Evolutionary conservation across 2,113 vertebrate species (phyloP).

Genomic region (Brachionichthys hirsutus): DNA sequence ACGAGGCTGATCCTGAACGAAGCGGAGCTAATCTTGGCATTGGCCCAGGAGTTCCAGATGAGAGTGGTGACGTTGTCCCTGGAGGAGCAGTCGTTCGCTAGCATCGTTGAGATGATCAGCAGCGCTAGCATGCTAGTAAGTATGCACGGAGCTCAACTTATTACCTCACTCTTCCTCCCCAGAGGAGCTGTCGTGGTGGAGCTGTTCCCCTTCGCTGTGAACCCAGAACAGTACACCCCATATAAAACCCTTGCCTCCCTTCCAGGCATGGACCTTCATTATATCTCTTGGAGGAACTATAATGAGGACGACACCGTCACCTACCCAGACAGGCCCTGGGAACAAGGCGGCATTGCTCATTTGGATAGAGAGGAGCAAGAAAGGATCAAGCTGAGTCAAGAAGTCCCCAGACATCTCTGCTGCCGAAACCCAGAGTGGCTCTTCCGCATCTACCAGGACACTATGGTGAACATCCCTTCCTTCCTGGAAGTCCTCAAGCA

Average conservation of each 20-base stretch:
- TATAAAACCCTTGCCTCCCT: conserved; percentile 92
- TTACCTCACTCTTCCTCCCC: conserved; percentile 91
- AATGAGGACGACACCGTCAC: conserved; percentile 84
- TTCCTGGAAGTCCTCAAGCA: conserved; percentile 83
- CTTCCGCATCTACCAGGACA: conserved; percentile 98
- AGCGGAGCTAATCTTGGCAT: conserved; percentile 88
- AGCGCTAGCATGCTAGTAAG: conserved; percentile 90
- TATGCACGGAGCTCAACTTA: conserved; percentile 95
- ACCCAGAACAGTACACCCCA: conserved; percentile 95
- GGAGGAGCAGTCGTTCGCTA: conserved; percentile 88
- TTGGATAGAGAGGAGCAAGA: conserved; percentile 87
- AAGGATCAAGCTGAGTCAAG: conserved; percentile 86
- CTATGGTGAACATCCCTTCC: conserved; percentile 86
- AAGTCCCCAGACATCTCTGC: conserved; percentile 91
- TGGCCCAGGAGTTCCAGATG: conserved; percentile 96
- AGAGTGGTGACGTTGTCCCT: conserved; percentile 90
- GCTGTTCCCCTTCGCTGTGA: conserved; percentile 92
- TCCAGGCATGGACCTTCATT: conserved; percentile 96
- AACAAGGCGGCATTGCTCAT: conserved; percentile 93
- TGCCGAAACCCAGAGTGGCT: conserved; percentile 98
- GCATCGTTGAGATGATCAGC: conserved; percentile 86
- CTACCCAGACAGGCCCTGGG: conserved; percentile 89
- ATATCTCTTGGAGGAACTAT: conserved; percentile 89
- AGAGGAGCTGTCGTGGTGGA: conserved; percentile 89
- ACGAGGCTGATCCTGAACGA: conserved; percentile 95